phyloP scores from a whole-genome alignment of 2,888 invertebrate genomes.

The Ennomos fuscantarius region DNA sequence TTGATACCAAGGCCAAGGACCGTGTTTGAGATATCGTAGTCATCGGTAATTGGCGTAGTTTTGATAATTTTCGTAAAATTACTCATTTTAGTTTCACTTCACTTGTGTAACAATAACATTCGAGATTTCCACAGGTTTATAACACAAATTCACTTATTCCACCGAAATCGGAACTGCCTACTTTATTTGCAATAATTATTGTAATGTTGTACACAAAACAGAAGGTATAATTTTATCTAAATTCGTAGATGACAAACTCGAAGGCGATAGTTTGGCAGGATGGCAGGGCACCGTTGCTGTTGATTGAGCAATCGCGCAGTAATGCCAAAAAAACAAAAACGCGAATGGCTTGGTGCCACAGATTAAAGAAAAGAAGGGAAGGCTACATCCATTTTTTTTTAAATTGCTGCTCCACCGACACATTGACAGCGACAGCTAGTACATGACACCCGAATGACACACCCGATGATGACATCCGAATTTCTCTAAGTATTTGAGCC shows the following conservation, averaged over 20 bases:
- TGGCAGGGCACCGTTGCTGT: slow-evolving; percentile 31
- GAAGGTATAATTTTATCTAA: slow-evolving; percentile 47
- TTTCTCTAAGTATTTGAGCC: too few species aligned
- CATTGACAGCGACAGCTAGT: too few species aligned
- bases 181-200: slow-evolving; percentile 4
- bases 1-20: slow-evolving; percentile 99
- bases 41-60: slow-evolving; percentile 93
- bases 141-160: slow-evolving; percentile 44
- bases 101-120: slow-evolving; percentile 46
- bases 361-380: too few species aligned
- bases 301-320: slow-evolving; percentile 28
- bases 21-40: slow-evolving; percentile 96
- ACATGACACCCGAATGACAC: too few species aligned
- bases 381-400: too few species aligned
- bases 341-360: slow-evolving; percentile 5
- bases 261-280: too few species aligned
- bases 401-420: too few species aligned
- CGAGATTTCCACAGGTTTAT: slow-evolving; percentile 40
- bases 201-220: slow-evolving; percentile 6
- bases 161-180: slow-evolving; percentile 13
- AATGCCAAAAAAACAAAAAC: slow-evolving; percentile 21
- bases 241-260: slow-evolving; percentile 50
- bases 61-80: slow-evolving; percentile 86
- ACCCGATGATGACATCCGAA: too few species aligned
- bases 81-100: slow-evolving; percentile 62